These are phyloP conservation scores for Ctenosaura bakeri DNA, from an alignment of 2,797 vertebrate species.

Conservation along the genomic window DNA sequence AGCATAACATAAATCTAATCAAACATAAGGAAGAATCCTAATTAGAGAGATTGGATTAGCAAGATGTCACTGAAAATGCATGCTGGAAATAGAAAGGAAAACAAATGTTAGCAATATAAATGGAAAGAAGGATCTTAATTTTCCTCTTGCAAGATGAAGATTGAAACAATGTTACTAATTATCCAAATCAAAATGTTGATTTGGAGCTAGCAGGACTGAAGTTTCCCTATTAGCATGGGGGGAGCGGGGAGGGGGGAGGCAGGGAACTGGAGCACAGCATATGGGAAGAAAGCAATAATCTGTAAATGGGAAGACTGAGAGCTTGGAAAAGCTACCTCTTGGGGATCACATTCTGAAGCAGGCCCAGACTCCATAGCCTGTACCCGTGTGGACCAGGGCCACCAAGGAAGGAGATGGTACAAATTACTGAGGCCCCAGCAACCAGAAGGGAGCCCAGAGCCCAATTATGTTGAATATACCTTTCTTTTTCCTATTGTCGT, in stretches of 20 bases:
- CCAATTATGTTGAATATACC: too few relatives aligned
- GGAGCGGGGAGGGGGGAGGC: not conserved
- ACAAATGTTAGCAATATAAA: slow-evolving; percentile 69
- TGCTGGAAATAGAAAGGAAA: slow-evolving; percentile 66
- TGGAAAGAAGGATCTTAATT: slow-evolving; percentile 35
- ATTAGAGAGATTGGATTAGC: slow-evolving; percentile 44
- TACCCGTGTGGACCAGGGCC: too few relatives aligned
- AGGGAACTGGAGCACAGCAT: not conserved
- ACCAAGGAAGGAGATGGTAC: too few relatives aligned
- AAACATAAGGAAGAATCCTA: slow-evolving; percentile 43
- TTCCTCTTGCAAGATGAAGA: slow-evolving; percentile 31
- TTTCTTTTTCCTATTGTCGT: too few relatives aligned
- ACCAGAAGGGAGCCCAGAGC: too few relatives aligned
- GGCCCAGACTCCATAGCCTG: too few relatives aligned
- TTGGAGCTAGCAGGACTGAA: slow-evolving; percentile 4
- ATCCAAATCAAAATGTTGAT: slow-evolving; percentile 41
- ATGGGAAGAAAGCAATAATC: not conserved
- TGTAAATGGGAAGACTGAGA: not conserved
- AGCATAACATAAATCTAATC: slow-evolving; percentile 26
- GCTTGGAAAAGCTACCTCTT: too few relatives aligned
- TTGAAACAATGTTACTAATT: slow-evolving; percentile 40
- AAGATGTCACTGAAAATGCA: slow-evolving; percentile 49
- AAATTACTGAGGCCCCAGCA: too few relatives aligned
- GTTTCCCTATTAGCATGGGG: not conserved
- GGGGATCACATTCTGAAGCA: too few relatives aligned